Base-by-base conservation (phyloP, 2,797 vertebrate genomes). In the Mus spretus region DNA sequence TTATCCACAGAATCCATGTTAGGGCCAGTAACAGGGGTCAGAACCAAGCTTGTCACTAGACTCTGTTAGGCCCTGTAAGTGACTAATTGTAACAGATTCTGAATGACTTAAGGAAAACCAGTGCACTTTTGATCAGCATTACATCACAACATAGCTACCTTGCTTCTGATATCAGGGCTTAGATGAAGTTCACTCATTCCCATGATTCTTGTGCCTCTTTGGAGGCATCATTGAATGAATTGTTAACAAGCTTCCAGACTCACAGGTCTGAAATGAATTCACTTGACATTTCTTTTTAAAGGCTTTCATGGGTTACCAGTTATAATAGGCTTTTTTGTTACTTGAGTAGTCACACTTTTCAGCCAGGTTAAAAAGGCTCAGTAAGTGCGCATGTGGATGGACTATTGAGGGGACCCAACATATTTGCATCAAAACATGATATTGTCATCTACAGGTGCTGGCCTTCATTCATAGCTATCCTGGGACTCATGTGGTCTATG, bases 281-380 rank as follows among this genome's bases (percentile, higher is more conserved):
- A 78, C 44, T 20, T 75, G 63, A 86, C 19, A 63, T 67, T 98
- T 95, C 89, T 34, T 96, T 44, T 91, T 90, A 87, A 85, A 93
- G 55, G 87, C n/a, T 95, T 72, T 61, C 90, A 90, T 90, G 47
- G 34, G 44, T 67, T 53, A 79, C 80, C 88, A 91, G 81, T 96
- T 78, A 93, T 24, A 87, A 47, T 6, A 28, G 34, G 6, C 28
- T 77, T 89, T 89, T 94, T 80, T 59, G 67, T 84, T 77, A 63
- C 40, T 37, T 31, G 55, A n/a, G 19, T 20, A 57, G 70, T 80
- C 74, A 26, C 4, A 79, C 26, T 20, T 59, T 28, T 90, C 80
- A 89, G 86, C 22, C 26, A 57, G 4, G 2, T 31, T 34, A 65
- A 80, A 93, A 37, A 34, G 78, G 50, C 40, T 75, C 50, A 67